These are phyloP conservation scores for Ctena decussata DNA, from an alignment of 2,888 invertebrate genomes.

Conservation along the genomic window DNA sequence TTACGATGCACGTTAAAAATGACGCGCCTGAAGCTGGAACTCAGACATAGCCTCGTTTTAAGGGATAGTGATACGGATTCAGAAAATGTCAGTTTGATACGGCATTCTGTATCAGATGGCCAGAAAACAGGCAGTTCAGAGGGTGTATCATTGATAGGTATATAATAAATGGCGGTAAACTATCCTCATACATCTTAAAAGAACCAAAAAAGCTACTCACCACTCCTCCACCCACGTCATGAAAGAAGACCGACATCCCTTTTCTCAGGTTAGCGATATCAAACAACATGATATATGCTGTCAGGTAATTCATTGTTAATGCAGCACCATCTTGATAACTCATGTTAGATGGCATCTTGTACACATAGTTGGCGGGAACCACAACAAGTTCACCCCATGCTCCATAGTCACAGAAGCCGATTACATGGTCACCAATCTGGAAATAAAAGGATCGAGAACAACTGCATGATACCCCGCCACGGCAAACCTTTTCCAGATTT, in stretches of 20 bases:
- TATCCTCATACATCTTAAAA: neutral
- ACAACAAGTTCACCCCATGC: slow-evolving; percentile 95
- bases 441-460: too few species aligned
- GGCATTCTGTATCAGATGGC: too few species aligned
- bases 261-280: slow-evolving; percentile 93
- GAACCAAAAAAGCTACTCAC: slow-evolving; percentile 88
- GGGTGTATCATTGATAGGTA: too few species aligned
- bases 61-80: too few species aligned
- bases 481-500: too few species aligned
- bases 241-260: slow-evolving; percentile 93
- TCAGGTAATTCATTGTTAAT: slow-evolving; percentile 94
- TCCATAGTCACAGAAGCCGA: slow-evolving; percentile 93
- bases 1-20: too few species aligned
- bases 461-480: too few species aligned
- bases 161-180: too few species aligned
- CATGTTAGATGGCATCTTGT: slow-evolving; percentile 92
- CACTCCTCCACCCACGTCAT: slow-evolving; percentile 96
- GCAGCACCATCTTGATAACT: slow-evolving; percentile 93
- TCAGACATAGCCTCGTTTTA: too few species aligned
- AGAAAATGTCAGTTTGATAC: too few species aligned
- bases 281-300: slow-evolving; percentile 94
- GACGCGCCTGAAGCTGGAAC: too few species aligned
- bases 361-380: slow-evolving; percentile 92
- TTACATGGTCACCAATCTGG: slow-evolving; percentile 89
- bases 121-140: too few species aligned